Evolutionary conservation across 2,797 vertebrate species (phyloP).

Genomic region (Avahi laniger): DNA sequence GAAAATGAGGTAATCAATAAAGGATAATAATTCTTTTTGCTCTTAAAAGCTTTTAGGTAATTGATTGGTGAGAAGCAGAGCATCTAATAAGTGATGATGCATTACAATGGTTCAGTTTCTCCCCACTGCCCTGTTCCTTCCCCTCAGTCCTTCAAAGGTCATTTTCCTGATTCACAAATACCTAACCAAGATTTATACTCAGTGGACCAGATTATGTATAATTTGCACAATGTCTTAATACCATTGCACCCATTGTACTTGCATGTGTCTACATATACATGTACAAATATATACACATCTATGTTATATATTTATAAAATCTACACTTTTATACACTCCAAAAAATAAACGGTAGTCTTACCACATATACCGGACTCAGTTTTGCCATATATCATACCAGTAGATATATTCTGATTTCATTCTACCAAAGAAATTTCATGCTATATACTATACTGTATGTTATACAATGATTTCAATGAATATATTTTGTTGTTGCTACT

Average conservation of each 20-base stretch:
- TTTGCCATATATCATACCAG: neutral
- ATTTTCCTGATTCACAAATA: neutral
- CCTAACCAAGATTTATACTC: neutral
- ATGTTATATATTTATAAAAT: neutral
- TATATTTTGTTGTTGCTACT: neutral
- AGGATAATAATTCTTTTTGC: neutral
- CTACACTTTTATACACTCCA: neutral
- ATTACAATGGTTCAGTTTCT: neutral
- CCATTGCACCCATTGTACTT: neutral
- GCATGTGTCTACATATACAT: neutral
- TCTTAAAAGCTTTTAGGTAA: conserved; percentile 16
- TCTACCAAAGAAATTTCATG: neutral
- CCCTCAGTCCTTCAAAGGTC: neutral
- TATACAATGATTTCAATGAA: neutral
- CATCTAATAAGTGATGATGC: too few species aligned
- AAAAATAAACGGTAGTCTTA: neutral
- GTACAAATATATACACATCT: too few species aligned
- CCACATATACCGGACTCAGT: neutral
- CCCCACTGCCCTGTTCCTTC: rapidly evolving
- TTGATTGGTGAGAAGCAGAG: neutral
- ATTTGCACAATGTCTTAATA: neutral
- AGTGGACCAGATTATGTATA: neutral
- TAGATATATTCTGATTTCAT: neutral
- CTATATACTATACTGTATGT: neutral
- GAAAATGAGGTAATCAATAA: neutral